Percentiles rank a stretch among this genome's conserved stretches.
Evolutionary conservation across 2,888 invertebrate species (phyloP).

Genomic region (Allygus modestus): DNA sequence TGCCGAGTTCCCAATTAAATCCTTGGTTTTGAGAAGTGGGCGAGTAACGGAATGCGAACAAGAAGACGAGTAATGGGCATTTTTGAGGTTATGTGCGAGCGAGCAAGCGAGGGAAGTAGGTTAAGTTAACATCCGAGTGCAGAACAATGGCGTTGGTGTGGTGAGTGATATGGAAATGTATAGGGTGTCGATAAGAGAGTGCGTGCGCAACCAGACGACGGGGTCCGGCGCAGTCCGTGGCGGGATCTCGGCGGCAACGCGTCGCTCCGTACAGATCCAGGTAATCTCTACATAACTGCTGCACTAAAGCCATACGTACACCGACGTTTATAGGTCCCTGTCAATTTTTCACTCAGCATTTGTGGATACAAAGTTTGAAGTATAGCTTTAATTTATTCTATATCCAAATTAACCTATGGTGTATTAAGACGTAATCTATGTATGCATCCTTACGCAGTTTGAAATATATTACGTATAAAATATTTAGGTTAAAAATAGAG

Average conservation of each 20-base stretch:
- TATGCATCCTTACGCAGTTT: background rate
- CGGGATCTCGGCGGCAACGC: background rate
- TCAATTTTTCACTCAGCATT: no score
- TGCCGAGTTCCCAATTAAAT: no score
- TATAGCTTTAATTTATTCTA: no score
- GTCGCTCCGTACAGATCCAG: background rate
- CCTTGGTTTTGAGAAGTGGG: no score
- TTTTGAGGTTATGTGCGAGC: constrained; percentile 34
- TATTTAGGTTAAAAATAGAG: no score
- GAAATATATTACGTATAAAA: no score
- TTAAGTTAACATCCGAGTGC: constrained; percentile 18
- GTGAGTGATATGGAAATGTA: constrained; percentile 48
- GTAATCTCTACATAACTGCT: constrained; percentile 7
- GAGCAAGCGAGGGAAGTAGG: background rate
- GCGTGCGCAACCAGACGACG: background rate
- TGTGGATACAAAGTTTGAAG: no score
- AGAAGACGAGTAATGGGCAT: background rate
- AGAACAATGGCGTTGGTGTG: constrained; percentile 51
- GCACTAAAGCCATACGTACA: background rate
- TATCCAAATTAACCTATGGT: no score
- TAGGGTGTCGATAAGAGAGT: constrained; percentile 40
- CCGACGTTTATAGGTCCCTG: background rate
- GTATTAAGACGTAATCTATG: no score
- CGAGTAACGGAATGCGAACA: background rate
- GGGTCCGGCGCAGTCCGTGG: constrained; percentile 37